Evolutionary conservation across 2,797 vertebrate genomes (phyloP).

Genomic region (Sciaenops ocellatus): DNA sequence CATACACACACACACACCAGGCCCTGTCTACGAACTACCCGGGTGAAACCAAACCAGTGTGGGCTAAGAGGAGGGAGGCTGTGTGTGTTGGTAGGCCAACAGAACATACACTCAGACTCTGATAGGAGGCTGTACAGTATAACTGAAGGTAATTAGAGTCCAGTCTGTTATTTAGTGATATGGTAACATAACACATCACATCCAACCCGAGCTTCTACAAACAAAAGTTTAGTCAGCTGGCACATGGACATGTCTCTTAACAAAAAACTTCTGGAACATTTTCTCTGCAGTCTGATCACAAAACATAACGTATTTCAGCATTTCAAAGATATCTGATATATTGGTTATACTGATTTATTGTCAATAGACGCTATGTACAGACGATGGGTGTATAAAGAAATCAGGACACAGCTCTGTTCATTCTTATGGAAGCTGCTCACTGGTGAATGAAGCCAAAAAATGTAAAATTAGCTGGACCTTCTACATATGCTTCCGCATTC

Average conservation of each 20-base stretch:
- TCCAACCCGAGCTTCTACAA: conserved; percentile 18
- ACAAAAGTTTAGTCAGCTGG: conserved; percentile 15
- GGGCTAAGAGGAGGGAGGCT: conserved; percentile 13
- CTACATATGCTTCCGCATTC: too few relatives aligned
- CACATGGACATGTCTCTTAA: not conserved
- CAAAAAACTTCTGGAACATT: not conserved
- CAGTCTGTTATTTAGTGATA: conserved; percentile 28
- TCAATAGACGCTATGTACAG: too few relatives aligned
- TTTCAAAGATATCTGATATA: too few relatives aligned
- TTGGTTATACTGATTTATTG: too few relatives aligned
- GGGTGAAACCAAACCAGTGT: conserved; percentile 70
- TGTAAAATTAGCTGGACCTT: too few relatives aligned
- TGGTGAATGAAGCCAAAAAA: too few relatives aligned
- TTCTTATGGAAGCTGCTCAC: too few relatives aligned
- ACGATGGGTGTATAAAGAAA: too few relatives aligned
- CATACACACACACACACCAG: conserved; percentile 35
- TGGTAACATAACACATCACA: conserved; percentile 16
- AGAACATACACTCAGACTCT: conserved; percentile 22
- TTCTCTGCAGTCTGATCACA: not conserved
- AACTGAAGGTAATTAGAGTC: conserved; percentile 67
- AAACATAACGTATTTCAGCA: too few relatives aligned
- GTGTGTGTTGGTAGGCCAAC: conserved; percentile 30
- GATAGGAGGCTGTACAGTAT: conserved; percentile 29
- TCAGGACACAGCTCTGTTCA: too few relatives aligned
- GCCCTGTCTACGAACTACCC: conserved; percentile 72